These are phyloP conservation scores for Chiloscyllium punctatum DNA, from an alignment of 2,797 vertebrate genomes.

Conservation along the genomic window DNA sequence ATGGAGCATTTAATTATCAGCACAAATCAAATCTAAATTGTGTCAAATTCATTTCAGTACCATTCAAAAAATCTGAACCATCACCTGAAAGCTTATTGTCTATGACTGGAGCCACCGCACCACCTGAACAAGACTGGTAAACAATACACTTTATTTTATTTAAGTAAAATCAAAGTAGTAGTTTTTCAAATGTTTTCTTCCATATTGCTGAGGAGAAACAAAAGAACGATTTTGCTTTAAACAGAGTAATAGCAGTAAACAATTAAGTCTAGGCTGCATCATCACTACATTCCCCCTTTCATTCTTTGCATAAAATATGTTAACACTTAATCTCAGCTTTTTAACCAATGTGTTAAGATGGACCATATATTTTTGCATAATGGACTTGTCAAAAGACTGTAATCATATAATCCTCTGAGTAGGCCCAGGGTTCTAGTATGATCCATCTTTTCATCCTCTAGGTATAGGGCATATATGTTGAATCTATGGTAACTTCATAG, in stretches of 20 bases:
- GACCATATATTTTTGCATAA: neutral
- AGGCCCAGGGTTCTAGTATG: neutral
- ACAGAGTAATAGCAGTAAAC: neutral
- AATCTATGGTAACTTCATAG: neutral
- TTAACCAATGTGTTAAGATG: neutral
- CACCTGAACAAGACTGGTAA: neutral
- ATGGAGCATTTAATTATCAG: neutral
- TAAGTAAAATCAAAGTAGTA: neutral
- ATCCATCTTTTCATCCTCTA: neutral
- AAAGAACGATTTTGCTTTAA: neutral
- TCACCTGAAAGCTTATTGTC: neutral
- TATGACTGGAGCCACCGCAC: neutral
- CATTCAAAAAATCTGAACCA: slow-evolving; percentile 6
- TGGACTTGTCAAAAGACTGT: neutral
- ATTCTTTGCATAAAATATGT: neutral
- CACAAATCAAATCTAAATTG: slow-evolving; percentile 14
- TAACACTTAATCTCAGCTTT: neutral
- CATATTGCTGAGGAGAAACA: neutral
- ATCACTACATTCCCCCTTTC: neutral
- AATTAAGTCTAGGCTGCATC: neutral
- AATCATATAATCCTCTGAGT: neutral
- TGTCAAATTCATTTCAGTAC: slow-evolving; percentile 36
- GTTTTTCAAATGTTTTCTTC: neutral
- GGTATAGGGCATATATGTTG: neutral
- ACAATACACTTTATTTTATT: slow-evolving; percentile 24